Percentiles rank a stretch among this genome's conserved stretches.
Evolutionary conservation across 2,797 vertebrate species (phyloP).

Genomic region (Chloroceryle amazona): DNA sequence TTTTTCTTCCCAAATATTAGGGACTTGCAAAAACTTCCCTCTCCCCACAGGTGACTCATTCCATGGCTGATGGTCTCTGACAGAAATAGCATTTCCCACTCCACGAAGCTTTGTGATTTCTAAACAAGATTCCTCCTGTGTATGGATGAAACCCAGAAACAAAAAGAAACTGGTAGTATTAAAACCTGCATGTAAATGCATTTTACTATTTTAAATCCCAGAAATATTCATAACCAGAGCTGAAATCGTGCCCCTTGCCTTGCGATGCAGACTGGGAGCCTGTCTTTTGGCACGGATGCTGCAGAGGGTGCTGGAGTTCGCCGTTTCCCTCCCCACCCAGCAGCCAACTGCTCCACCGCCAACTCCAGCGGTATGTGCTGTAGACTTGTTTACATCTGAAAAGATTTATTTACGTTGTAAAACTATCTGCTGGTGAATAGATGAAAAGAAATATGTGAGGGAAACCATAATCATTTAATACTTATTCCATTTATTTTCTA

Average conservation of each 20-base stretch:
- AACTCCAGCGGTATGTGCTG: not conserved
- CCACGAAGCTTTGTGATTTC: not conserved
- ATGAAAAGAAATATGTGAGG: conserved; percentile 66
- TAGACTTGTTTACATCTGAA: conserved; percentile 51
- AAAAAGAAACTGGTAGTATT: rapidly evolving
- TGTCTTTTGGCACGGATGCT: not conserved
- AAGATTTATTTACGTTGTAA: conserved; percentile 67
- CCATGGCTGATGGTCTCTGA: rapidly evolving
- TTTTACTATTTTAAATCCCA: not conserved
- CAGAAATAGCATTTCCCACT: not conserved
- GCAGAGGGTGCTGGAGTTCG: conserved; percentile 53
- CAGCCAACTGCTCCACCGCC: not conserved
- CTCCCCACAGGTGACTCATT: rapidly evolving
- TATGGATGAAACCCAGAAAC: not conserved
- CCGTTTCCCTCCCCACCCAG: not conserved
- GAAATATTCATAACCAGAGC: rapidly evolving
- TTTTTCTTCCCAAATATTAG: not conserved
- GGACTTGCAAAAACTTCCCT: not conserved
- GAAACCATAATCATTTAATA: conserved; percentile 65
- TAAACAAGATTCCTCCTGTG: not conserved
- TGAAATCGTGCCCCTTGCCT: rapidly evolving
- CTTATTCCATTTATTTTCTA: conserved; percentile 73
- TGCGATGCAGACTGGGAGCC: rapidly evolving
- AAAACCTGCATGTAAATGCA: not conserved
- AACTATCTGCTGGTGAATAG: conserved; percentile 55